phyloP scores from a whole-genome alignment of 1,140 invertebrate species.

The Cyclargus thomasi region DNA sequence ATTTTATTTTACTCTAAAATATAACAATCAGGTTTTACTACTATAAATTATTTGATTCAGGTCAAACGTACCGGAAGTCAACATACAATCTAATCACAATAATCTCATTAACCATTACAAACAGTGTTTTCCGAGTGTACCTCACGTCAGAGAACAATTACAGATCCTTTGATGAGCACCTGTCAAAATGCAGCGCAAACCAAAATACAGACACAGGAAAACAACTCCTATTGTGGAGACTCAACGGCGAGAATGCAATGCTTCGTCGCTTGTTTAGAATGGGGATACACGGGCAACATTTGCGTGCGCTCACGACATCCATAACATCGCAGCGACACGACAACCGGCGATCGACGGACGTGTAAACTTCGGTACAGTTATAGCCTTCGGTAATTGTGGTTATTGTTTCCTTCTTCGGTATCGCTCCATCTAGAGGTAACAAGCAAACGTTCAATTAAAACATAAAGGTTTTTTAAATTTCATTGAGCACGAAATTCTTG shows the following conservation, averaged over 20 bases:
- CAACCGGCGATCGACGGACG: conserved; percentile 34
- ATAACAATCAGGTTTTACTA: too few species aligned
- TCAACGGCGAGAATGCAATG: not conserved
- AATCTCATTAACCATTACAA: not conserved
- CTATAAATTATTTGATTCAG: not conserved
- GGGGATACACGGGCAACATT: conserved; percentile 24
- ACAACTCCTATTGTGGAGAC: not conserved
- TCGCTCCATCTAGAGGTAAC: not conserved
- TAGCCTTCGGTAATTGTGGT: conserved; percentile 16
- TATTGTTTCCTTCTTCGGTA: conserved; percentile 13
- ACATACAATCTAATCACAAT: not conserved
- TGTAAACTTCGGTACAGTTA: conserved; percentile 22
- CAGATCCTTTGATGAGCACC: not conserved
- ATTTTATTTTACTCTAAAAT: too few species aligned
- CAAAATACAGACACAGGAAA: not conserved
- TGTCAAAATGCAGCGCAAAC: not conserved
- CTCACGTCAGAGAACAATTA: not conserved
- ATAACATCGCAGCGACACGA: conserved; percentile 44
- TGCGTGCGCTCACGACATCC: conserved; percentile 42
- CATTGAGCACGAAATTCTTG: not conserved
- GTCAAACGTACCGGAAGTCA: not conserved
- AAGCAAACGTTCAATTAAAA: not conserved
- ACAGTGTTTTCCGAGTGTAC: not conserved
- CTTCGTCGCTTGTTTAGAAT: not conserved
- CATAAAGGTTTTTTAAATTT: not conserved